Evolutionary conservation across 2,888 invertebrate species (phyloP).

Genomic region (Synergus japonicus): DNA sequence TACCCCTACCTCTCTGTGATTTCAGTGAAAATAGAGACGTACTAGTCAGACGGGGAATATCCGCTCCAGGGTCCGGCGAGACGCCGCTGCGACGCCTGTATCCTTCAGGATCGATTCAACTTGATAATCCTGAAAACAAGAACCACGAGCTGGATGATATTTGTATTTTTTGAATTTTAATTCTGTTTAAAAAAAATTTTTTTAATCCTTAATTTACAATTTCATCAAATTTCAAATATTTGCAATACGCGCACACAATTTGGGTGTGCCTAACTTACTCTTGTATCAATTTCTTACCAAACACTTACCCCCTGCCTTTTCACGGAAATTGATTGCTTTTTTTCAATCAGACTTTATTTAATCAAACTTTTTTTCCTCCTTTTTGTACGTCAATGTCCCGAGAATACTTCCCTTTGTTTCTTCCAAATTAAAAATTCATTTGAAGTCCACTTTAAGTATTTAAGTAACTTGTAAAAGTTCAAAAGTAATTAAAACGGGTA

Average conservation of each 20-base stretch:
- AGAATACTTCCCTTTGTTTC: too few species aligned
- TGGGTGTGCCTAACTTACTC: too few species aligned
- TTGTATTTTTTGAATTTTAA: not conserved
- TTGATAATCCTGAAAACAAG: slow-evolving; percentile 34
- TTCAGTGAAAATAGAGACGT: slow-evolving; percentile 46
- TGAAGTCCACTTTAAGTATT: too few species aligned
- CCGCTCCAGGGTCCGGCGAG: slow-evolving; percentile 40
- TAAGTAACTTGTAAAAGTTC: too few species aligned
- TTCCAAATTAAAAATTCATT: too few species aligned
- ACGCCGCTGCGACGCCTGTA: slow-evolving; percentile 29
- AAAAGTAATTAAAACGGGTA: too few species aligned
- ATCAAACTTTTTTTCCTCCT: too few species aligned
- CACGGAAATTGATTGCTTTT: too few species aligned
- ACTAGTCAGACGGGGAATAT: slow-evolving; percentile 41
- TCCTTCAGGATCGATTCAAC: slow-evolving; percentile 38
- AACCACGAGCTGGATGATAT: not conserved
- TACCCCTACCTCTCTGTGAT: slow-evolving; percentile 42
- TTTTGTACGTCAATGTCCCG: too few species aligned
- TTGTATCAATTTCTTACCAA: not conserved
- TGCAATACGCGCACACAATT: too few species aligned
- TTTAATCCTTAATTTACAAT: not conserved
- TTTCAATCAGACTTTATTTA: too few species aligned
- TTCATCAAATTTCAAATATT: not conserved
- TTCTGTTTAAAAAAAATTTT: not conserved
- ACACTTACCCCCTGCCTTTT: too few species aligned